Evolutionary conservation across 2,797 vertebrate genomes (phyloP), one percentile per base, ranked within the genome.

Genomic region (Ficedula albicollis): DNA sequence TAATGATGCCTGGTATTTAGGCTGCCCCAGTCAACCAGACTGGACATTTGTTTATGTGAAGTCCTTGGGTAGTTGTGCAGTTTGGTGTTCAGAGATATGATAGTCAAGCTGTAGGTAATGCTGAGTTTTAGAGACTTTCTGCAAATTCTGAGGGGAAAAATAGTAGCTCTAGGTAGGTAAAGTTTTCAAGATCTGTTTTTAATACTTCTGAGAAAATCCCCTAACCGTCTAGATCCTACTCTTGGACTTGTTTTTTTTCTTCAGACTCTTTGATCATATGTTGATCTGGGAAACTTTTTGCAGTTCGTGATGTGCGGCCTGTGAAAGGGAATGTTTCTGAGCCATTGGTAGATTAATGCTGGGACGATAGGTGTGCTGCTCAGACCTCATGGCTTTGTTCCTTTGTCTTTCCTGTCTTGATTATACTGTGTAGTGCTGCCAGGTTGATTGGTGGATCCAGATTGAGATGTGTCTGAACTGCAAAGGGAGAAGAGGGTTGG

Each of bases 331-430:
- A 30, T 18, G 5, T 39, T 48, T 88, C 62, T 62, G 73, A 87
- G 23, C 23, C 39, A 63, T 62, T 26, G 6, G 22, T 23, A 38
- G 23, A 10, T 8, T 15, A 22, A 8, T 41, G 21, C 16, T 44
- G 13, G 18, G 15, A 20, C 67, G 30, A 12, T 5, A 2, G 1
- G 15, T 10, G 2, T 3, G 4, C 29, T 92, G 15, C n/a, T 73
- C 21, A 18, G 52, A 6, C 59, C 7, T 19, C 55, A 8, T 0
- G 0, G 21, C 16, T 89, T 84, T 83, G 11, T 79, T 84, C 1
- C 1, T 43, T 58, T 73, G 11, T 55, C 25, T 34, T 46, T 5
- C 13, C 14, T 58, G 23, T 83, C 26, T 56, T 46, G 43, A 6
- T 30, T 63, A 26, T 38, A 6, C 41, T 74, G 34, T 49, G 36